phyloP scores from a whole-genome alignment of 1,140 invertebrate genomes.

The Berghia stephanieae region DNA sequence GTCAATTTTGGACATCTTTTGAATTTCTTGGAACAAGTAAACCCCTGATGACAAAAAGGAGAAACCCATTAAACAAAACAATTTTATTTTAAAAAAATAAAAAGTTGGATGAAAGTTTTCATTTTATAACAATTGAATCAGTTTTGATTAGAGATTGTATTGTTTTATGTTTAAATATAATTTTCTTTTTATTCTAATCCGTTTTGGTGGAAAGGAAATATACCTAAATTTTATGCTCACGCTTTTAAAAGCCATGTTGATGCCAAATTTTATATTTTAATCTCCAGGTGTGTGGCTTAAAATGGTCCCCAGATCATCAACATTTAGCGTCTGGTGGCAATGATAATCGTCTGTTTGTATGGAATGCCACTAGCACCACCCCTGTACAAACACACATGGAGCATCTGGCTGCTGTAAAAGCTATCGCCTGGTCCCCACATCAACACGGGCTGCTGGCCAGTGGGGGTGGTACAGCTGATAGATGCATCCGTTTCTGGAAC shows the following conservation, averaged over 20 bases:
- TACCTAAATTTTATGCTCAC: too few relatives aligned
- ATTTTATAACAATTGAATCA: too few relatives aligned
- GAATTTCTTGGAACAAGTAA: too few relatives aligned
- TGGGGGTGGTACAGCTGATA: conserved; percentile 97
- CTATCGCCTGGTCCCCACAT: conserved; percentile 99
- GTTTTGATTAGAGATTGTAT: not conserved
- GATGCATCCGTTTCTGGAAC: conserved; percentile 92
- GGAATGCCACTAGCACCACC: conserved; percentile 82
- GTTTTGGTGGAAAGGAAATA: not conserved
- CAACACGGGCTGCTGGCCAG: conserved; percentile 97
- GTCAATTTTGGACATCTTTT: too few relatives aligned
- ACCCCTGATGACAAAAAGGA: too few relatives aligned
- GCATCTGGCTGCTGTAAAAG: conserved; percentile 95
- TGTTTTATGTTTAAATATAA: not conserved
- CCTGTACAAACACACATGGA: conserved; percentile 91
- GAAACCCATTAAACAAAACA: too few relatives aligned
- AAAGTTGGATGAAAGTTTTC: too few relatives aligned
- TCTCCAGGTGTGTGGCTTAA: conserved; percentile 88
- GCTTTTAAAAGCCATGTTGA: too few relatives aligned
- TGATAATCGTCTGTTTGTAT: conserved; percentile 98
- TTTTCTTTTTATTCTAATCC: not conserved
- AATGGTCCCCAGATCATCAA: conserved; percentile 99
- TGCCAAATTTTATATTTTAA: not conserved
- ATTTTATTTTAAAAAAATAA: too few relatives aligned
- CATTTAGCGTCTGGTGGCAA: conserved; percentile 98